Base-by-base conservation (phyloP, 2,797 vertebrate species). In the Acridotheres tristis region DNA sequence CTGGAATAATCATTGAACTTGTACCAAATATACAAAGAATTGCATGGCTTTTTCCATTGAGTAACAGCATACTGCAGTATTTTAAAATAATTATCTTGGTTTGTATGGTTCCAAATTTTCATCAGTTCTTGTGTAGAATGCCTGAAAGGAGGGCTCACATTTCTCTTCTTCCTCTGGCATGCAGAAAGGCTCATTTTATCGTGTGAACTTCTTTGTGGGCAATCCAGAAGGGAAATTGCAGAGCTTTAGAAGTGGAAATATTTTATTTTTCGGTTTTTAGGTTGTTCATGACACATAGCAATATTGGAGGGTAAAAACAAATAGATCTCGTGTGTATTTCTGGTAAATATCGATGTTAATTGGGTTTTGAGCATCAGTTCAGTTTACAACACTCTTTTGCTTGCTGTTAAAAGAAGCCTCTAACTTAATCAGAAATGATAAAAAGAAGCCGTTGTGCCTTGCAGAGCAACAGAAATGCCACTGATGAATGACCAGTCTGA, bases 111-210 rank as follows among this genome's bases (percentile, higher is more conserved):
- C 51, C 34, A 43, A 29, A 69, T 90, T 90, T 76, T 88, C 65
- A 57, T 71, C 61, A 57, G 14, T 34, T 61, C 69, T 84, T 84
- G 25, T 43, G 53, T 43, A n/a, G 79, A 90, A 43, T 27, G 53
- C 66, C 67, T 91, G 73, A 88, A 87, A 29, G 69, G 34, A 90
- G 40, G 36, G 48, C 36, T 94, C 40, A 29, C 40, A 6, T 86
- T 91, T 90, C 50, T 85, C 42, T 32, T 71, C 58, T 58, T 78
- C 40, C 17, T 88, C 62, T 92, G 87, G 62, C 58, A 38, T 55
- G 42, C n/a, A 61, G 76, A 84, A 88, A 22, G 22, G n/a, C 62
- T 81, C 15, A 42, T 95, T 94, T 93, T 93, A 84, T 85, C 89
- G 61, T 91, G 89, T 93, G 59, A 84, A 92, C 62, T 72, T 91